Evolutionary conservation across 2,113 vertebrate species (phyloP).

Genomic region (rabbit (Oryctolagus cuniculus)): DNA sequence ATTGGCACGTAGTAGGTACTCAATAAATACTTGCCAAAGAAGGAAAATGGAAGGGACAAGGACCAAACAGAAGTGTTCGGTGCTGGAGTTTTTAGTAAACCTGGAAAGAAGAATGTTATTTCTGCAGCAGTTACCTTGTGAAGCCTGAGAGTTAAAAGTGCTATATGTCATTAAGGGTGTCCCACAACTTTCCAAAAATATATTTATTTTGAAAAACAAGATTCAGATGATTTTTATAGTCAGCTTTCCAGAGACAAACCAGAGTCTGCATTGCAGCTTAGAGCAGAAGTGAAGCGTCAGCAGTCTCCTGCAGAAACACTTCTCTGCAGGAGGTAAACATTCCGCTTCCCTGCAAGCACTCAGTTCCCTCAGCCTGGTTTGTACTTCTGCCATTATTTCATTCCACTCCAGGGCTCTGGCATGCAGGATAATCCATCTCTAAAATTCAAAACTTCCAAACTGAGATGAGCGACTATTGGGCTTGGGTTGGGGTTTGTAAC

Average conservation of each 20-base stretch:
- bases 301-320: conserved; percentile 53
- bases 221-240: conserved; percentile 63
- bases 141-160: conserved; percentile 26
- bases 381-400: conserved; percentile 59
- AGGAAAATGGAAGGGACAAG: not conserved
- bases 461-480: conserved; percentile 92
- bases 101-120: not conserved
- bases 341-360: conserved; percentile 41
- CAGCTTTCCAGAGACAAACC: conserved; percentile 69
- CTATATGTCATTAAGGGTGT: conserved; percentile 46
- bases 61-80: not conserved
- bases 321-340: conserved; percentile 55
- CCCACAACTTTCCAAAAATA: conserved; percentile 78
- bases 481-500: conserved; percentile 97
- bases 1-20: not conserved
- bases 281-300: conserved; percentile 30
- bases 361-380: conserved; percentile 61
- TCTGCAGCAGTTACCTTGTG: not conserved
- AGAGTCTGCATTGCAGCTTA: conserved; percentile 65
- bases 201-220: conserved; percentile 82
- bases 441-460: conserved; percentile 95
- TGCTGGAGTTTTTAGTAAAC: conserved; percentile 20
- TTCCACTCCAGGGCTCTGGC: conserved; percentile 49
- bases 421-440: conserved; percentile 28
- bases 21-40: conserved; percentile 1